Base-by-base conservation (phyloP, 2,888 invertebrate genomes). In the Corythucha ciliata region DNA sequence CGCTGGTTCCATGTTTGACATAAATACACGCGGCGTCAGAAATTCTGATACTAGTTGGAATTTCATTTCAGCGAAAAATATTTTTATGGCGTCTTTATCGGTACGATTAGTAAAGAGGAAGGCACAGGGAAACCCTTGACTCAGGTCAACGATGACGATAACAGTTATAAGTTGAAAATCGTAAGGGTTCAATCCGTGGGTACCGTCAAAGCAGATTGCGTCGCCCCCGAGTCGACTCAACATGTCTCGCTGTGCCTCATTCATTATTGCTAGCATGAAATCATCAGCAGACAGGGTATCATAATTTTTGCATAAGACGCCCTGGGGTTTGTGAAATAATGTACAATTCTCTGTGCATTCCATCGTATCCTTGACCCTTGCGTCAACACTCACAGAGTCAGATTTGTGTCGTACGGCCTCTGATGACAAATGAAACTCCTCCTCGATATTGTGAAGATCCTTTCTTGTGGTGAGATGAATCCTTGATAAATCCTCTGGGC, bases 401-500 rank as follows among this genome's bases (percentile, higher is more conserved):
- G 58, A 57, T 4, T 44, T 40, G 27, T 57, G 54, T 14, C 53
- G 49, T 36, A 57, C 37, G 34, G 24, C 58, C 3, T 59, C 54
- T 12, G 52, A 42, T 25, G 53, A 55, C 4, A 62, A 34, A 22
- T 58, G 57, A 46, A 56, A 62, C 26, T 37, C 47, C 2, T 41
- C 24, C 48, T 59, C 59, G 33, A 63, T 62, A 37, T 63, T 64
- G 32, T 49, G 46, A 14, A 63, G 46, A 50, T 63, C 63, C 49
- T 61, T 62, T 53, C 55, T 61, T 14, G 59, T 63, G 4, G 61
- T 27, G 29, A 63, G 44, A 52, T 62, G 60, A 6, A 61, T 49
- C n/a, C n/a, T n/a, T n/a, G n/a, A n/a, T n/a, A n/a, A n/a, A n/a
- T n/a, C n/a, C n/a, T n/a, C n/a, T n/a, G n/a, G n/a, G n/a, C n/a